Base-by-base conservation (phyloP, 2,797 vertebrate species). In the Discoglossus pictus region DNA sequence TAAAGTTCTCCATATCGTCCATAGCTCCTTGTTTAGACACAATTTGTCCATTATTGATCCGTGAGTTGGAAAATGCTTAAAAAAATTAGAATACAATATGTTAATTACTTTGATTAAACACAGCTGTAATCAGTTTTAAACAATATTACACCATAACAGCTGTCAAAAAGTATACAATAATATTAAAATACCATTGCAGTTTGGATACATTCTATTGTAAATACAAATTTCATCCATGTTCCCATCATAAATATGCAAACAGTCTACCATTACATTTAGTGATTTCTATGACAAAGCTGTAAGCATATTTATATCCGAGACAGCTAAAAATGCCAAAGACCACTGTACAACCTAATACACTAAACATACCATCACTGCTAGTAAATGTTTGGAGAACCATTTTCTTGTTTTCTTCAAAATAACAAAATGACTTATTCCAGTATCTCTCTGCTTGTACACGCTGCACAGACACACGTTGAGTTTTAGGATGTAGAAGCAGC, bases 1-100 rank as follows among this genome's bases (percentile, higher is more conserved):
- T 96, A 78, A 98, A 98, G 7, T 93, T 96, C 81, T 98, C 97
- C 89, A 98, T 94, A 82, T 99, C 95, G 3, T 93, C 92, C 79
- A 95, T 74, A 7, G 74, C 80, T 58, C 93, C 86, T 3, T 85
- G 81, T 72, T 87, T 89, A 9, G 82, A 75, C 54, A 60, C 80
- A 61, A 56, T 79, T 34, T 86, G 89, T 27, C 77, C 78, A 80
- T 81, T 79, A 24, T 79, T 87, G 68, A 78, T 74, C 62, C 84
- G 87, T 55, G 86, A 73, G 25, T 88, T 86, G 80, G 69, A 78
- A 76, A 93, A 91, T 58, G 86, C 87, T 94, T 74, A 40, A 23
- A 53, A 54, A 58, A 44, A 72, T 77, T 53, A 42, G 16, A 15
- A 42, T 44, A 10, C 8, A 31, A 31, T 31, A 31, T 31, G 27